Percentiles rank a stretch among this genome's conserved stretches.
Conservation (phyloP, 2,113 vertebrate genomes). For the Pterocles orientalis region DNA sequence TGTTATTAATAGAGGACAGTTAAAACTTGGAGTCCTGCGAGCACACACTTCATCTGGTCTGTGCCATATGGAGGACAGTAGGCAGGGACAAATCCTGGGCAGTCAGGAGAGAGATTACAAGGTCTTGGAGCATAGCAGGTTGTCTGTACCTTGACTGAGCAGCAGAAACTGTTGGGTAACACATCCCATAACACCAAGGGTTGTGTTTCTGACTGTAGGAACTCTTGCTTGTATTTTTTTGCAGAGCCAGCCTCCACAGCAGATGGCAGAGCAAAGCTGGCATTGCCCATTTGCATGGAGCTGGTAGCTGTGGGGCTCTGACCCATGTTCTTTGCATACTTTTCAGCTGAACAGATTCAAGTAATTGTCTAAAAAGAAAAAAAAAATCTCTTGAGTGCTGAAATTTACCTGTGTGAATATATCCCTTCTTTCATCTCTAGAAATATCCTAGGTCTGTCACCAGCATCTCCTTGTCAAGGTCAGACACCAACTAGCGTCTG, state of each 20-base stretch:
- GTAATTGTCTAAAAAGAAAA: not conserved
- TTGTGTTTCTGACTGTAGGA: not conserved
- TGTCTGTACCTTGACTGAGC: not conserved
- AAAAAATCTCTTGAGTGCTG: not conserved
- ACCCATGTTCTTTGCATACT: not conserved
- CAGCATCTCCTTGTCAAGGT: not conserved
- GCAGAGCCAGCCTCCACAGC: not conserved
- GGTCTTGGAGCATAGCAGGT: not conserved
- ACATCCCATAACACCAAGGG: not conserved
- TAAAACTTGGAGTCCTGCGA: conserved; percentile 27
- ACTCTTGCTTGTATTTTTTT: not conserved
- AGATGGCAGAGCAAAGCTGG: not conserved
- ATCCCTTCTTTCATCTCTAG: not conserved
- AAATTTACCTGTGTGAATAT: not conserved
- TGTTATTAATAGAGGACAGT: conserved; percentile 49
- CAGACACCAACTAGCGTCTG: not conserved
- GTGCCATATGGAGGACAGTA: not conserved
- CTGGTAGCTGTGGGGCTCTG: not conserved
- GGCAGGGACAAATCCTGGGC: not conserved
- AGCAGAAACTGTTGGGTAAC: not conserved
- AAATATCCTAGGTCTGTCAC: not conserved
- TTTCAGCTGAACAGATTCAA: not conserved
- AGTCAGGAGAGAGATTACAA: not conserved
- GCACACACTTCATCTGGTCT: not conserved
- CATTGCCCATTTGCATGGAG: not conserved